Evolutionary conservation across 1,140 invertebrate genomes (phyloP).

Genomic region (Geopemphigus sp.): DNA sequence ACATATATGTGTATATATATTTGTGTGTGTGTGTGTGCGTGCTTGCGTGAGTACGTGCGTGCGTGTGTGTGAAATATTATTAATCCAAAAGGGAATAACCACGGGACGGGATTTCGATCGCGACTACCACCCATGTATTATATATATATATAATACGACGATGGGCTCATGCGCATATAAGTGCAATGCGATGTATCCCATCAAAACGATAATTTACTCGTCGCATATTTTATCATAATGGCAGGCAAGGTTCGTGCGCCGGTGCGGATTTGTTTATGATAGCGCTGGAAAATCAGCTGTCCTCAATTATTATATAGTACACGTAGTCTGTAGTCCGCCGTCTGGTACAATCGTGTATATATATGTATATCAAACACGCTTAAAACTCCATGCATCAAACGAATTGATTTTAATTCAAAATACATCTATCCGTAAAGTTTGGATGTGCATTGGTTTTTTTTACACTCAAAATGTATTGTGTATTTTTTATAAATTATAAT

Average conservation of each 20-base stretch:
- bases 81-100: slow-evolving; percentile 32
- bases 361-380: no score
- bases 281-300: background rate
- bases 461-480: no score
- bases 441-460: no score
- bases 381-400: no score
- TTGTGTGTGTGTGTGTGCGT: background rate
- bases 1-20: background rate
- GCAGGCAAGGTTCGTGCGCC: background rate
- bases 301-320: background rate
- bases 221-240: slow-evolving; percentile 35
- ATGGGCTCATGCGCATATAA: background rate
- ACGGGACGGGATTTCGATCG: slow-evolving; percentile 21
- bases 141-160: no score
- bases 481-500: no score
- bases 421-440: no score
- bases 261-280: background rate
- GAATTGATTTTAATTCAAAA: no score
- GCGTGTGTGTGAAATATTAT: background rate
- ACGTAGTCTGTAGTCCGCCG: no score
- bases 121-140: background rate
- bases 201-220: slow-evolving; percentile 37
- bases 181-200: slow-evolving; percentile 39
- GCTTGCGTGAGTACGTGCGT: background rate
- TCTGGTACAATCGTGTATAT: no score